Conservation (phyloP, 2,888 invertebrate species). For the Amiota communis region DNA sequence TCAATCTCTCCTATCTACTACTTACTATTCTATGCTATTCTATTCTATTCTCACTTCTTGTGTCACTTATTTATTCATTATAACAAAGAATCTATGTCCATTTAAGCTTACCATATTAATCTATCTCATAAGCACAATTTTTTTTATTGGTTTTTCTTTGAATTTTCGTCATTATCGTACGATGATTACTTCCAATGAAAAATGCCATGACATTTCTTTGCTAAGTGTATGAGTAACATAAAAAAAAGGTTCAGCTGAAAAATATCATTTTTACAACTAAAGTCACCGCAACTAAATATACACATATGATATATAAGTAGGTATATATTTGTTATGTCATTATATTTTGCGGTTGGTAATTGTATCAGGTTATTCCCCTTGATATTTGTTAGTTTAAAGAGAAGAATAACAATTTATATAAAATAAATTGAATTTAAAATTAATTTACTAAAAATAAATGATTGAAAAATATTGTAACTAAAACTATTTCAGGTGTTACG, state of each 20-base stretch:
- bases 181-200: constrained; percentile 3
- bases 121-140: neutral
- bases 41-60: neutral
- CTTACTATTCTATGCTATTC: too few species aligned
- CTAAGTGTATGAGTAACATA: constrained; percentile 56
- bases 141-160: constrained; percentile 24
- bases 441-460: too few species aligned
- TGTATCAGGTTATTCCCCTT: too few species aligned
- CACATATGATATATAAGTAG: too few species aligned
- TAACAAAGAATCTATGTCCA: constrained; percentile 5
- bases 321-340: too few species aligned
- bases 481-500: constrained; percentile 92
- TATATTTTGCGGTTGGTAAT: too few species aligned
- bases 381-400: too few species aligned
- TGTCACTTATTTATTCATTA: constrained; percentile 24
- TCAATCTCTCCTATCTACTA: too few species aligned
- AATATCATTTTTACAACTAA: constrained; percentile 59
- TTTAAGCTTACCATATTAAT: neutral
- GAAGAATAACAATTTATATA: too few species aligned
- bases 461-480: too few species aligned
- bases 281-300: too few species aligned
- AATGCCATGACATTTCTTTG: neutral
- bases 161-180: constrained; percentile 20
- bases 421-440: too few species aligned
- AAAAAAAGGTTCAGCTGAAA: constrained; percentile 66